Evolutionary conservation across 2,888 invertebrate species (phyloP).

Genomic region (Drosophila cracens): DNA sequence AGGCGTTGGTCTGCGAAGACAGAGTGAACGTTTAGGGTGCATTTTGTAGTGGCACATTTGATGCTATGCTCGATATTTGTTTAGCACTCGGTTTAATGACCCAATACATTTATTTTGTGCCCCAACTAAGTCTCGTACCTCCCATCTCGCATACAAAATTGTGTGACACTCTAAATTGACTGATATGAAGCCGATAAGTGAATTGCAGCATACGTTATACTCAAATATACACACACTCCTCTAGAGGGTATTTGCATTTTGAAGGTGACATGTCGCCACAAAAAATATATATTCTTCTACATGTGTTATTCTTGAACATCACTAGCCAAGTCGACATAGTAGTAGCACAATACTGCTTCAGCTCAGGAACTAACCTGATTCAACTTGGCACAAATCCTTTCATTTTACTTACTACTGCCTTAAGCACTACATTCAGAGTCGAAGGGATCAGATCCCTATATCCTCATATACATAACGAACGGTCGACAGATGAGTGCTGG

Average conservation of each 20-base stretch:
- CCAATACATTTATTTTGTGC: constrained; percentile 1
- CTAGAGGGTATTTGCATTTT: background rate
- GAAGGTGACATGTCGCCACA: background rate
- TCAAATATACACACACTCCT: background rate
- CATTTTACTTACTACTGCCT: background rate
- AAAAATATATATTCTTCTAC: background rate
- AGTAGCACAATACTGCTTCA: background rate
- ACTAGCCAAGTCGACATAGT: background rate
- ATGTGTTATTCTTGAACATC: too few relatives aligned
- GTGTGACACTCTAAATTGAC: background rate
- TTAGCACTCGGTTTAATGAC: background rate
- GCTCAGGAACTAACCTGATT: background rate
- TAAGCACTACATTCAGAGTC: background rate
- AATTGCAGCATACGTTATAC: background rate
- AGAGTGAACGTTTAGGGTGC: constrained; percentile 12
- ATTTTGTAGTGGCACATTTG: constrained; percentile 1
- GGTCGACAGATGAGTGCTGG: background rate
- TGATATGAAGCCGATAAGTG: background rate
- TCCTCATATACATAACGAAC: background rate
- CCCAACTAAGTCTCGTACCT: background rate
- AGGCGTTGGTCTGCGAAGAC: background rate
- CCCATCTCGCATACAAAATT: background rate
- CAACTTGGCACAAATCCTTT: background rate
- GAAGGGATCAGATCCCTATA: background rate
- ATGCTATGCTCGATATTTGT: constrained; percentile 2